Base-by-base conservation (phyloP, 2,797 vertebrate species). In the Pangasius sanitwongsei region DNA sequence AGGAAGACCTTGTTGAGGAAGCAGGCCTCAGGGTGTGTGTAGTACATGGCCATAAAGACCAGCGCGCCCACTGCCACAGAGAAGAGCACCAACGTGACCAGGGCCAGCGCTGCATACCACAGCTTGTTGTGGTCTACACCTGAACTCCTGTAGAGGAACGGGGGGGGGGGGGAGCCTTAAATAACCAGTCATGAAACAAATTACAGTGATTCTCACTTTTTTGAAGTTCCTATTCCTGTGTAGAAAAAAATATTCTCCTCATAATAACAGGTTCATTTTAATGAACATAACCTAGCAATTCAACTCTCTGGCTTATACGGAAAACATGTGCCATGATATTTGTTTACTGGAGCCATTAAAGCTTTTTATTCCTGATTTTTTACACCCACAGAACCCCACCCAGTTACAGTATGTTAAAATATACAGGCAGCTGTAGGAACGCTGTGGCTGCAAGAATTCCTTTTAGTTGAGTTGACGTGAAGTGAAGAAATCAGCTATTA, bases 1-100 rank as follows among this genome's bases (percentile, higher is more conserved):
- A 99, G 95, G 87, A 99, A 96, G 87, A 98, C 93, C 94, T 98
- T 99, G 96, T 99, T 99, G 77, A 97, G 95, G 28, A 89, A 89
- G 93, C 98, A 99, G 92, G 96, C 97, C 25, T 98, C 95, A 0
- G 94, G 50, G 80, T 97, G 95, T 0, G 99, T 99, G 94, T 99
- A 99, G 93, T 95, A 98, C 37, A 96, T 28, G 3, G 94, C 96
- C 97, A 99, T 97, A 89, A 98, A 95, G 28, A 96, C 86, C 89
- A 99, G 92, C 11, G 97, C 98, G 63, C 96, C 97, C 3, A 97
- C 95, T 0, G 98, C 97, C 0, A 97, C 0, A 0, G 97, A 98
- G 93, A 99, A 99, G 88, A 99, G 95, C 87, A 95, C 23, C 74
- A 99, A 96, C 0, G 97, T 98, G 85, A 96, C 98, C 11, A 99